These are phyloP conservation scores for Xiphorhynchus elegans DNA, from an alignment of 2,113 vertebrate genomes.

Conservation along the genomic window DNA sequence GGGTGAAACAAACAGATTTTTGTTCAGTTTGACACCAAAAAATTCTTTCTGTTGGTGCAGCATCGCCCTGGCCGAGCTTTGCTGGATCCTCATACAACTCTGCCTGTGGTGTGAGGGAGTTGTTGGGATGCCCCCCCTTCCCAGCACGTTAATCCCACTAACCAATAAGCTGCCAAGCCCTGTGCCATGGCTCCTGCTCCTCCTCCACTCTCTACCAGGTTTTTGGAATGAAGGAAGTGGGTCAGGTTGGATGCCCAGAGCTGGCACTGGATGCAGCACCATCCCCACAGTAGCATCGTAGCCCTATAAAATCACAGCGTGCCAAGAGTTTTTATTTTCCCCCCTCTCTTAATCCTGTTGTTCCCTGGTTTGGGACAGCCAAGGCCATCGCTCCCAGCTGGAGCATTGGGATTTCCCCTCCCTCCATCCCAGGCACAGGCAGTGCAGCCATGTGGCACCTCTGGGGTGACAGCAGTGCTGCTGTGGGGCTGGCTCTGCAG, in stretches of 20 bases:
- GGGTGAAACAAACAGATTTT: background rate
- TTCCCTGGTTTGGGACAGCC: background rate
- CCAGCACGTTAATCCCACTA: background rate
- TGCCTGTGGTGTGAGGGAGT: background rate
- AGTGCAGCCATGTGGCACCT: accelerated
- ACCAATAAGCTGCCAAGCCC: accelerated
- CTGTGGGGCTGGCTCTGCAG: background rate
- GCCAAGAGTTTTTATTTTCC: background rate
- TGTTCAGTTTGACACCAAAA: background rate
- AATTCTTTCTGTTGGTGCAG: background rate
- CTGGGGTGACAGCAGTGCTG: accelerated
- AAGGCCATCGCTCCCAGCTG: background rate
- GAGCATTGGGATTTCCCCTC: background rate
- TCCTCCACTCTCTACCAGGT: background rate
- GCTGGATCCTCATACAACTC: accelerated
- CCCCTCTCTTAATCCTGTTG: accelerated
- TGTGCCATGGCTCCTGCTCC: accelerated
- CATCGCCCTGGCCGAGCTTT: accelerated
- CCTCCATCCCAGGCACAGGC: background rate
- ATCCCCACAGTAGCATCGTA: accelerated
- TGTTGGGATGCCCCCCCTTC: background rate
- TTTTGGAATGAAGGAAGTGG: background rate
- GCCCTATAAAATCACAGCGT: background rate
- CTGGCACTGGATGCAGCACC: background rate
- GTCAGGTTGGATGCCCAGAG: background rate